A percentile compares a stretch with the other conserved stretches of the same genome.
These are phyloP conservation scores for Platypus cylindrus DNA, from an alignment of 2,888 invertebrate species.

Conservation along the genomic window DNA sequence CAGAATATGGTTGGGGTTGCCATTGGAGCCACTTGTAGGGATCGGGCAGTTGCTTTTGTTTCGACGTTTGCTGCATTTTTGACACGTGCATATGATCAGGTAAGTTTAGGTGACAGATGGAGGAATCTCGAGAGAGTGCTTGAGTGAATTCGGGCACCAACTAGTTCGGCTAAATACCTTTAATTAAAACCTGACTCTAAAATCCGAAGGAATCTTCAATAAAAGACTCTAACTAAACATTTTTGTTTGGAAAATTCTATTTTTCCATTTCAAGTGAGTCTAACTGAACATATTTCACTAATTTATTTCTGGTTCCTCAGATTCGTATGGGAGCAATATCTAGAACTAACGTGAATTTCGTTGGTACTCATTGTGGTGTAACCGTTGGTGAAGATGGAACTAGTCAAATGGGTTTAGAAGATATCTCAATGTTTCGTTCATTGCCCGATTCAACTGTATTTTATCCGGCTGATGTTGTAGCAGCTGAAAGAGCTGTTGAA, in stretches of 20 bases:
- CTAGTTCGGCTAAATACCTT: too few relatives aligned
- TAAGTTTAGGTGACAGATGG: slow-evolving; percentile 24
- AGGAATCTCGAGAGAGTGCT: neutral
- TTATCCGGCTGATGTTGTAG: slow-evolving; percentile 84
- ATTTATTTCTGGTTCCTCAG: slow-evolving; percentile 36
- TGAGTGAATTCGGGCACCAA: too few relatives aligned
- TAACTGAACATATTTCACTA: neutral
- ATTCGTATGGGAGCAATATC: slow-evolving; percentile 99
- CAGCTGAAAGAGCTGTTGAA: slow-evolving; percentile 86
- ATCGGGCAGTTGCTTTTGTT: slow-evolving; percentile 83
- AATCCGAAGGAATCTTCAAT: too few relatives aligned
- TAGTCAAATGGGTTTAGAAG: slow-evolving; percentile 98
- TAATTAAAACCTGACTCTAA: too few relatives aligned
- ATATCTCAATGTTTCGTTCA: slow-evolving; percentile 86
- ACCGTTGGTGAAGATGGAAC: slow-evolving; percentile 98
- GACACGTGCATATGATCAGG: slow-evolving; percentile 91
- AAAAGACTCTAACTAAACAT: too few relatives aligned
- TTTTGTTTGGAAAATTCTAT: too few relatives aligned
- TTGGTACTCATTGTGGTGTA: slow-evolving; percentile 92
- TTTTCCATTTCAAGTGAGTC: neutral
- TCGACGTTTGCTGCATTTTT: slow-evolving; percentile 98
- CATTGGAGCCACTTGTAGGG: slow-evolving; percentile 87
- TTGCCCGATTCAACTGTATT: slow-evolving; percentile 72
- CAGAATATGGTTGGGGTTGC: slow-evolving; percentile 95
- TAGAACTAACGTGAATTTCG: slow-evolving; percentile 92